Base-by-base conservation (phyloP, 2,888 invertebrate species). In the Acleris sparsana region DNA sequence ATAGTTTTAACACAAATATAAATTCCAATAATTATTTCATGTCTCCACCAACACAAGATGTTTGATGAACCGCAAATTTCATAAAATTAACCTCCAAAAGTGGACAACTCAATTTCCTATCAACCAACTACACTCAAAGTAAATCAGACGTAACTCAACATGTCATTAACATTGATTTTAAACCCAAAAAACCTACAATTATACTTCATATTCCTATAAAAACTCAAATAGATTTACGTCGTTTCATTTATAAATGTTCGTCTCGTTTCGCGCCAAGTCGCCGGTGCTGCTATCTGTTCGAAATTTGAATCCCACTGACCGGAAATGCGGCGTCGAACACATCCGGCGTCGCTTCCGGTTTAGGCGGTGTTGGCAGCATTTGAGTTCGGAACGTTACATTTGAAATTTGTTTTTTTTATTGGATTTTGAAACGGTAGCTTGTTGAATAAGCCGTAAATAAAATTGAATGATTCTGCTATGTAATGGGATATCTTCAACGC, bases 231-330 rank as follows among this genome's bases (percentile, higher is more conserved):
- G 46, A 46, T 44, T n/a, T 17, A 46, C 7, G 46, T 46, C 16
- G 5, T 17, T 46, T 17, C 17, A 17, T 16, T 46, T 5, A 6
- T 17, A n/a, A 46, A 46, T 46, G 46, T 46, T 46, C 46, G 46
- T n/a, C 17, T 17, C 46, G 46, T 46, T 46, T 39, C 33, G 16
- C 18, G 18, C 53, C 39, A 25, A 58, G 61, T 22, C 65, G 58
- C 29, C 68, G 60, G 59, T 49, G 52, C 9, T 53, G 48, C 17
- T 59, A 60, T 62, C 61, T 51, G 63, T 68, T 68, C 58, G 61
- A 53, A 68, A 68, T 68, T 64, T 63, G 65, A 68, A 68, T 68
- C 53, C 63, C 48, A 22, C 61, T 64, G 60, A 61, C 68, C 68
- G 68, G 68, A 67, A 58, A 65, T 62, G 68, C 57, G 63, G 53